Evolutionary conservation across 2,113 vertebrate genomes (phyloP).

Genomic region (Eidolon helvum): DNA sequence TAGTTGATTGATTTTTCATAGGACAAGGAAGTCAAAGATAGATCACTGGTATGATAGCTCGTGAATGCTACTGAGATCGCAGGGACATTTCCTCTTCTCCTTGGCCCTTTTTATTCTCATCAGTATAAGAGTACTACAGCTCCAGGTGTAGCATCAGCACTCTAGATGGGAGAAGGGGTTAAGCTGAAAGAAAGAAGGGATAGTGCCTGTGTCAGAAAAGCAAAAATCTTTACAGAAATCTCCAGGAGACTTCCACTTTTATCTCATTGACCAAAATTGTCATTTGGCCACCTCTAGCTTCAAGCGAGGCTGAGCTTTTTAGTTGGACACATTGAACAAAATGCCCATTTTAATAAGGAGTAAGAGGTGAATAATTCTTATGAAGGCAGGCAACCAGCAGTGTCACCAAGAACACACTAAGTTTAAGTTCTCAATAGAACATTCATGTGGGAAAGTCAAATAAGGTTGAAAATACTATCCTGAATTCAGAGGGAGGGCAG

Average conservation of each 20-base stretch:
- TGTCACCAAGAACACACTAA: background rate
- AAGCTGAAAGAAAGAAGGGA: background rate
- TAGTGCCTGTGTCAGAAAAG: background rate
- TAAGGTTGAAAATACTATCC: background rate
- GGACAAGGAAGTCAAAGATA: background rate
- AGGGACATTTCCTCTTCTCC: background rate
- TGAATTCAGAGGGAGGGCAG: background rate
- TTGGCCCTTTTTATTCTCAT: background rate
- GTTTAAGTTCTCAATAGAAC: background rate
- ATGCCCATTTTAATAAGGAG: background rate
- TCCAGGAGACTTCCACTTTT: background rate
- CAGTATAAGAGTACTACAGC: background rate
- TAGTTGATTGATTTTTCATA: background rate
- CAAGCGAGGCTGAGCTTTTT: background rate
- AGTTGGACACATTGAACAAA: background rate
- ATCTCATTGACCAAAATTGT: background rate
- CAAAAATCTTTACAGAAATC: background rate
- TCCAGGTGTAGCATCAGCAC: background rate
- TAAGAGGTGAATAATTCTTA: background rate
- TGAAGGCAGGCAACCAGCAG: background rate
- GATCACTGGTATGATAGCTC: background rate
- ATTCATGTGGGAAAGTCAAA: background rate
- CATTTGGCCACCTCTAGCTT: background rate
- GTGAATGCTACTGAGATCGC: background rate
- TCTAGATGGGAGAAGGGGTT: background rate